Conservation (phyloP, 1,140 invertebrate species). For the Pachyrhynchus sulphureomaculatus region DNA sequence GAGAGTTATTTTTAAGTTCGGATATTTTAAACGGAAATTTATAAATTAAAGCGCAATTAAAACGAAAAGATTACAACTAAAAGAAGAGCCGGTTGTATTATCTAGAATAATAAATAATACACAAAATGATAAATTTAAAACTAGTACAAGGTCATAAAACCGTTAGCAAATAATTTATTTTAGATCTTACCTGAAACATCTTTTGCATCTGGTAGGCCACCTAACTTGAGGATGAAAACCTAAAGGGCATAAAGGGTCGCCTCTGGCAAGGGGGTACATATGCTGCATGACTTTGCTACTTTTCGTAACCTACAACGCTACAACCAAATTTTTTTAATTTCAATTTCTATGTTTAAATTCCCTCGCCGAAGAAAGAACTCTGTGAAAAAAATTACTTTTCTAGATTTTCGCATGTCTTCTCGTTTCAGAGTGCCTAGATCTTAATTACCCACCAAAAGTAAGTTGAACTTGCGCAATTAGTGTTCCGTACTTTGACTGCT, state of each 20-base stretch:
- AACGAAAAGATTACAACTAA: no score
- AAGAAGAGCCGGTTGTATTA: no score
- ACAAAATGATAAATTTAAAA: constrained; percentile 6
- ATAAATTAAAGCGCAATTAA: no score
- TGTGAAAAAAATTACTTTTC: background rate
- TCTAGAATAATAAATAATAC: background rate
- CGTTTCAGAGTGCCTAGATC: no score
- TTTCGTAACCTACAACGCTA: background rate
- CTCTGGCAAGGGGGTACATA: constrained; percentile 76
- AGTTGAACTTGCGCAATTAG: no score
- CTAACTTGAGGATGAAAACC: constrained; percentile 93
- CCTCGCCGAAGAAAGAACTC: background rate
- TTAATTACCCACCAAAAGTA: no score
- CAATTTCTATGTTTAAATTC: background rate
- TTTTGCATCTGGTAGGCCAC: constrained; percentile 89
- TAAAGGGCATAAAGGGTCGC: constrained; percentile 84
- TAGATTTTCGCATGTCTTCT: no score
- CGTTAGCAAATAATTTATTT: background rate
- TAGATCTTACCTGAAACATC: constrained; percentile 75
- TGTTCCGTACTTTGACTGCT: no score
- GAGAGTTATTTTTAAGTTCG: no score
- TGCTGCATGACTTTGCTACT: constrained; percentile 66
- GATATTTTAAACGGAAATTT: no score
- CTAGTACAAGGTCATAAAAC: constrained; percentile 8
- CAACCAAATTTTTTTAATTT: background rate